A percentile compares a stretch with the other conserved stretches of the same genome.
Conservation (phyloP, 2,113 vertebrate species). For the Mirounga angustirostris region DNA sequence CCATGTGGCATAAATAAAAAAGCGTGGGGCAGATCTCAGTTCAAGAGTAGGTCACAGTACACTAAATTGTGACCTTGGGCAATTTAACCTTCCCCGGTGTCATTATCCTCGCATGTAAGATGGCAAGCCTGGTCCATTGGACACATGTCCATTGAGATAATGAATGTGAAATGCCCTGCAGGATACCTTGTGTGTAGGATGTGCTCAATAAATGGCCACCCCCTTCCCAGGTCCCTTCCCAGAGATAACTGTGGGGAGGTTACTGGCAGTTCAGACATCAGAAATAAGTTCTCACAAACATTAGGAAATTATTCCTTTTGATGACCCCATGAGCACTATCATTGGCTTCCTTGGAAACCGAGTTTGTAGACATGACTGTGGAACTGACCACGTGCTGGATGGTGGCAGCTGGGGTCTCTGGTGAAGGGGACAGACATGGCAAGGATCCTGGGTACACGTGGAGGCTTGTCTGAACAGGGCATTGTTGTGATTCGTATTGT, state of each 20-base stretch:
- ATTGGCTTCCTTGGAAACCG: neutral
- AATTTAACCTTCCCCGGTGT: rapidly evolving
- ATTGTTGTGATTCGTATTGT: neutral
- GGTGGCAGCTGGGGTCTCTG: neutral
- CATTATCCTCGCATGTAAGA: neutral
- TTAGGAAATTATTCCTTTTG: neutral
- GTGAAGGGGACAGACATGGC: neutral
- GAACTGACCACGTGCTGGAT: too few species aligned
- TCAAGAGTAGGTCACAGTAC: rapidly evolving
- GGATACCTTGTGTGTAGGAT: rapidly evolving
- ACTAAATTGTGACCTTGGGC: neutral
- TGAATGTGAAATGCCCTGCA: neutral
- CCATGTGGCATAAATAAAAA: neutral
- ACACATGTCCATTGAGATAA: neutral
- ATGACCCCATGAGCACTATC: neutral
- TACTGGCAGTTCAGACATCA: neutral
- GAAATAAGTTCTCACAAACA: neutral
- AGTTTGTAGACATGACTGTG: neutral
- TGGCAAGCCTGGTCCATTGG: rapidly evolving
- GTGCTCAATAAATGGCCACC: neutral
- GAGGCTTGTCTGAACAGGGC: neutral
- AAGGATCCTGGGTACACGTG: neutral
- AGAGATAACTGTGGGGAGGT: neutral
- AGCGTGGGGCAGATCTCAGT: neutral
- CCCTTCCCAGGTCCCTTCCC: neutral